Evolutionary conservation across 2,797 vertebrate genomes (phyloP).

Genomic region (Myoxocephalus aenaeus): DNA sequence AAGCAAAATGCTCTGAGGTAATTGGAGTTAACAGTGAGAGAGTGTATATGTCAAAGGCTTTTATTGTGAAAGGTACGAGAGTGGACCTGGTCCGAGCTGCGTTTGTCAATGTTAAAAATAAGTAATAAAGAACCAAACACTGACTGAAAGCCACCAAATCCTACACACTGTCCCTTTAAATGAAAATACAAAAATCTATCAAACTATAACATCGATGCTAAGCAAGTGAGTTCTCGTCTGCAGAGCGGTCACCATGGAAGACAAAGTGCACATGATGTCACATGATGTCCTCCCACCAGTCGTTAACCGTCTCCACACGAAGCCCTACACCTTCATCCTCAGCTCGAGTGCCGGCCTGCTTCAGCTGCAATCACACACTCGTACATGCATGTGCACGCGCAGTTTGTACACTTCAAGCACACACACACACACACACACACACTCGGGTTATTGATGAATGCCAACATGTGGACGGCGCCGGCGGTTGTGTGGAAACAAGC

Average conservation of each 20-base stretch:
- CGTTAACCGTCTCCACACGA: slow-evolving; percentile 5
- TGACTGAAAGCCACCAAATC: too few species aligned
- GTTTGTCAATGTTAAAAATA: too few species aligned
- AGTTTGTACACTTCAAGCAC: not conserved
- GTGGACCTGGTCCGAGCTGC: too few species aligned
- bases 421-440: slow-evolving; percentile 5
- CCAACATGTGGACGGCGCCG: slow-evolving; percentile 14
- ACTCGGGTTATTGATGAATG: slow-evolving; percentile 15
- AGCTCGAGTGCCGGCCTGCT: slow-evolving; percentile 20
- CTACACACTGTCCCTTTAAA: too few species aligned
- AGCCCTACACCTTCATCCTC: slow-evolving; percentile 12
- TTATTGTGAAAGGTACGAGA: not conserved
- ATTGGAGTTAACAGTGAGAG: not conserved
- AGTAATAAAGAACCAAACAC: too few species aligned
- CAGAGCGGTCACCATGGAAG: not conserved
- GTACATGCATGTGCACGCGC: not conserved
- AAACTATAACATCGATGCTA: not conserved
- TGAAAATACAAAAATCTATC: too few species aligned
- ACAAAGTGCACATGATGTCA: not conserved
- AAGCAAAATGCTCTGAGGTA: not conserved
- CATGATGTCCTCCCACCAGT: not conserved
- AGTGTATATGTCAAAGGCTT: not conserved
- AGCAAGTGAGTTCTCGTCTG: not conserved
- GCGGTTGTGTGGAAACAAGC: slow-evolving; percentile 26
- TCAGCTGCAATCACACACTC: not conserved